Conservation (phyloP, 2,888 invertebrate genomes). For the Perizoma affinitatum region DNA sequence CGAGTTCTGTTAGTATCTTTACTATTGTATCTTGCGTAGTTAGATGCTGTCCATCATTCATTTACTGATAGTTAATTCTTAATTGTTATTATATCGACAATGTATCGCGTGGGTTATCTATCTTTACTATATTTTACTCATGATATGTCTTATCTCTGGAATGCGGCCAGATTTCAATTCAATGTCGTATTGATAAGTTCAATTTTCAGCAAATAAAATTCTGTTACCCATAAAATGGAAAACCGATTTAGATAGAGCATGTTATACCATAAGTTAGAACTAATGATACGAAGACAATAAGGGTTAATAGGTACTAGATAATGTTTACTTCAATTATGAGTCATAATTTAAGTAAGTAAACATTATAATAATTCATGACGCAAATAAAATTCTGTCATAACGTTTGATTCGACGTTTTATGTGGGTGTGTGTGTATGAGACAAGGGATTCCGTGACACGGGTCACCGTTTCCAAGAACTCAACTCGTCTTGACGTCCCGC, state of each 20-base stretch:
- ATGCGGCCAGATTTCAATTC: constrained; percentile 53
- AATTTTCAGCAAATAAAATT: background rate
- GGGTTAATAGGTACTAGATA: constrained; percentile 14
- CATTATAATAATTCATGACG: too few species aligned
- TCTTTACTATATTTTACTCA: background rate
- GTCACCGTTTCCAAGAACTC: constrained; percentile 83
- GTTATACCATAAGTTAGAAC: too few species aligned
- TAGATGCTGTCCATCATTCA: background rate
- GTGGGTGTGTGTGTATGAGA: constrained; percentile 62
- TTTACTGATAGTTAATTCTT: background rate
- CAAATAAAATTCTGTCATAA: constrained; percentile 58
- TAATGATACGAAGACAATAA: constrained; percentile 1
- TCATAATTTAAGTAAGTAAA: too few species aligned
- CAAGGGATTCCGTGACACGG: constrained; percentile 84
- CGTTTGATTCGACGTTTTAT: constrained; percentile 52
- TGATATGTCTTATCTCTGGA: constrained; percentile 45
- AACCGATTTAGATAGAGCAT: too few species aligned
- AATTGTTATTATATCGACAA: background rate
- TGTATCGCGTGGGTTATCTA: background rate
- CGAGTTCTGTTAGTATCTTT: too few species aligned
- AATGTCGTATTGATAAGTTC: constrained; percentile 35
- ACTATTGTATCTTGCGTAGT: too few species aligned
- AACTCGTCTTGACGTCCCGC: constrained; percentile 81
- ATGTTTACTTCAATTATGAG: constrained; percentile 27
- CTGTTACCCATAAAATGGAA: too few species aligned